Conservation (phyloP, 2,797 vertebrate genomes). For the Erethizon dorsatum region DNA sequence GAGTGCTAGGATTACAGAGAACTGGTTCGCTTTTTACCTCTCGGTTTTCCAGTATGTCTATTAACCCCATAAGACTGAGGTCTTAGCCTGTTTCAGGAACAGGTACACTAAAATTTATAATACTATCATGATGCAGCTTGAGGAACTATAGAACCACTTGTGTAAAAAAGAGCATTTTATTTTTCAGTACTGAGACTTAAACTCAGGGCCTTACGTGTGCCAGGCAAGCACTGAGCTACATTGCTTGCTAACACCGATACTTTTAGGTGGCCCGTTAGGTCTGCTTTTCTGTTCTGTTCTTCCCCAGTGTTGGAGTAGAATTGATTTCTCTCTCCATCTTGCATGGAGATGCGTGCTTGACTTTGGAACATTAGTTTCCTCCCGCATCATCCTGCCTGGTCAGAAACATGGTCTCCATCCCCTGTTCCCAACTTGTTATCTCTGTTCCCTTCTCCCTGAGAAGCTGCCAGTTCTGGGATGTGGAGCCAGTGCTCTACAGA, state of each 20-base stretch:
- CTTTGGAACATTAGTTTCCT: neutral
- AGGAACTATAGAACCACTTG: neutral
- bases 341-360: neutral
- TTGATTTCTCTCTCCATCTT: neutral
- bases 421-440: neutral
- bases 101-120: slow-evolving; percentile 8
- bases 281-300: neutral
- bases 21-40: neutral
- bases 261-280: neutral
- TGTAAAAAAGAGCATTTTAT: neutral
- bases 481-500: neutral
- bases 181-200: neutral
- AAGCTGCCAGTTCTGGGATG: neutral
- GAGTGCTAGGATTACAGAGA: neutral
- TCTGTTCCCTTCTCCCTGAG: neutral
- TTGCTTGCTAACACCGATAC: neutral
- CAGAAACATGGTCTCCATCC: neutral
- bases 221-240: neutral
- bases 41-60: neutral
- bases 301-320: neutral
- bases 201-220: neutral
- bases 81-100: neutral
- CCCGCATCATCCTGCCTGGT: neutral
- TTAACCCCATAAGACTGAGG: neutral
- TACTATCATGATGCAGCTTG: neutral